Base-by-base conservation (phyloP, 2,888 invertebrate genomes). In the Rhingia campestris region DNA sequence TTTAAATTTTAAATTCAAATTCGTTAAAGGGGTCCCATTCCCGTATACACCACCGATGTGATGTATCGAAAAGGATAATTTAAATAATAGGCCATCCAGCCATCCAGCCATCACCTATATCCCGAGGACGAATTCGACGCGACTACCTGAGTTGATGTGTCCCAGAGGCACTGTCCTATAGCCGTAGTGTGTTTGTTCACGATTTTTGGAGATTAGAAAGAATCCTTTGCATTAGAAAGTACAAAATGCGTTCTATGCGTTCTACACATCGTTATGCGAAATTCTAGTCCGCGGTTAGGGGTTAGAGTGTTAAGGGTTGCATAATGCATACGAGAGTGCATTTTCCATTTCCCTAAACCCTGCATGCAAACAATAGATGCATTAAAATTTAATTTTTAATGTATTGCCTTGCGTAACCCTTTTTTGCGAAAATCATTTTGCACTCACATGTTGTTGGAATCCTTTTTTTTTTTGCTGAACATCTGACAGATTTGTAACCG, bases 321-420 rank as follows among this genome's bases (percentile, higher is more conserved):
- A 22, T 41, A 49, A 35, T 56, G 80, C 69, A 39, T 39, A 41
- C 43, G 41, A 75, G 64, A 75, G 74, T 84, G 82, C 82, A 82
- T 49, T 73, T 67, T 33, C 41, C 74, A 79, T 49, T 73, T 67
- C 39, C 35, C 43, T 22, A 22, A 22, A 67, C 81, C 66, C 56
- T 49, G 51, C 10, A 6, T 58, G 63, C 72, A 75, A 66, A 85
- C 85, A 85, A 80, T 66, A 64, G 80, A 82, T 86, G 86, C 84
- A 86, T 86, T 86, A 86, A 86, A 86, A 64, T 86, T 86, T 86
- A 86, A 86, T 86, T 86, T 86, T 76, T 74, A 86, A 77, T 84
- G 84, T 84, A 84, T 84, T 84, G 80, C 80, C 22, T 22, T 72
- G 70, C 61, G 41, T 77, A 77, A 81, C 77, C 80, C 86, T 74